phyloP scores from a whole-genome alignment of 2,888 invertebrate species.

The Mythimna lalbum region DNA sequence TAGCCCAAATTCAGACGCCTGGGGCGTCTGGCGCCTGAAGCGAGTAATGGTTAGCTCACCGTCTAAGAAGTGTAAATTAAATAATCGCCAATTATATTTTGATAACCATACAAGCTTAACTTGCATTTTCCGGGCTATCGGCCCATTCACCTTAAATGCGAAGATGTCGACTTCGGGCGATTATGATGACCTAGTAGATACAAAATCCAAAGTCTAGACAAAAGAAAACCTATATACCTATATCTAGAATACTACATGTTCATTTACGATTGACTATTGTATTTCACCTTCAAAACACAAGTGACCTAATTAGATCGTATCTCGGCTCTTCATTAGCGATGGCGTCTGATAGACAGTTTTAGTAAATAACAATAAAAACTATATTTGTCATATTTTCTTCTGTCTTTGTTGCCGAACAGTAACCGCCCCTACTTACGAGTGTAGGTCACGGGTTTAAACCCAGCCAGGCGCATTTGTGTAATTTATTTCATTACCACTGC shows the following conservation, averaged over 20 bases:
- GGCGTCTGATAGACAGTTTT: slow-evolving; percentile 1
- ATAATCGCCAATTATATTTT: no score
- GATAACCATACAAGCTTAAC: no score
- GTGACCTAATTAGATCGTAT: slow-evolving; percentile 39
- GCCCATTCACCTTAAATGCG: no score
- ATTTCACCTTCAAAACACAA: slow-evolving; percentile 6
- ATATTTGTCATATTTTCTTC: neutral
- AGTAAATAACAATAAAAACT: slow-evolving; percentile 1
- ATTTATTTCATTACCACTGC: no score
- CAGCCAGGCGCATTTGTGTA: no score
- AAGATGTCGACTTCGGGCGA: neutral
- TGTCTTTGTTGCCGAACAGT: neutral
- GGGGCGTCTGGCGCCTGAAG: no score
- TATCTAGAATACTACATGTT: neutral
- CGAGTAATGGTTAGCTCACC: no score
- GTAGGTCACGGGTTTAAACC: no score
- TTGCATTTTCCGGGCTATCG: no score
- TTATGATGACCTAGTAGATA: slow-evolving; percentile 28
- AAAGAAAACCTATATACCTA: neutral
- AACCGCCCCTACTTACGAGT: no score
- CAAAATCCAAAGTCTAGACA: slow-evolving; percentile 30
- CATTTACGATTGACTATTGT: slow-evolving; percentile 4
- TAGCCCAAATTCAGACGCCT: no score
- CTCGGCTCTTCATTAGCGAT: slow-evolving; percentile 7
- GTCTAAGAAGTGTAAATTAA: no score